Conservation (phyloP, 2,797 vertebrate genomes). For the Epinephelus coioides region DNA sequence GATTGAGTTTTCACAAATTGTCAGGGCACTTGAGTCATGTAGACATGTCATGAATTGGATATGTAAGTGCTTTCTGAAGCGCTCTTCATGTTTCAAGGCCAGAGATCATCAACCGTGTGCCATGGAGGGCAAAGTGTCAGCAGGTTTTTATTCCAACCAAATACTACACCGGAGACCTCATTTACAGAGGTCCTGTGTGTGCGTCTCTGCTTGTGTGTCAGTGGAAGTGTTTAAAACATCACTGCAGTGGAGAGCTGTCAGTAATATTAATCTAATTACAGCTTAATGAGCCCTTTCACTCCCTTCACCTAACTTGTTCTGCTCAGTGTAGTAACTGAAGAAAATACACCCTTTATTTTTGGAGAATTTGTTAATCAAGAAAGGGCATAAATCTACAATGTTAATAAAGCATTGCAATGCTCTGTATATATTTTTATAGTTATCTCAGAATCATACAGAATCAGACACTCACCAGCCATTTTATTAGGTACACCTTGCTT, state of each 20-base stretch:
- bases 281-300: background rate
- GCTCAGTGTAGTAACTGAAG: background rate
- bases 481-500: no score
- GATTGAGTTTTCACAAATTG: background rate
- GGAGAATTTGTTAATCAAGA: no score
- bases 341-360: background rate
- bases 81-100: background rate
- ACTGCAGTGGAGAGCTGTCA: background rate
- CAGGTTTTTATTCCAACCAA: constrained; percentile 10
- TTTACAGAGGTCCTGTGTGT: constrained; percentile 1
- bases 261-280: background rate
- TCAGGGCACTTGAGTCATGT: background rate
- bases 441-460: no score
- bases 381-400: no score
- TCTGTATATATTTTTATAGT: no score
- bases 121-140: background rate
- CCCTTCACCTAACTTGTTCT: background rate
- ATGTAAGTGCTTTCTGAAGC: background rate
- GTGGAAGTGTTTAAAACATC: background rate
- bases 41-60: background rate
- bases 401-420: no score
- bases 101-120: background rate
- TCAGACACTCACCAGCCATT: no score
- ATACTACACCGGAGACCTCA: background rate
- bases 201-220: background rate